Conservation (phyloP, 1,140 invertebrate genomes). For the Euura saliciscinereae region DNA sequence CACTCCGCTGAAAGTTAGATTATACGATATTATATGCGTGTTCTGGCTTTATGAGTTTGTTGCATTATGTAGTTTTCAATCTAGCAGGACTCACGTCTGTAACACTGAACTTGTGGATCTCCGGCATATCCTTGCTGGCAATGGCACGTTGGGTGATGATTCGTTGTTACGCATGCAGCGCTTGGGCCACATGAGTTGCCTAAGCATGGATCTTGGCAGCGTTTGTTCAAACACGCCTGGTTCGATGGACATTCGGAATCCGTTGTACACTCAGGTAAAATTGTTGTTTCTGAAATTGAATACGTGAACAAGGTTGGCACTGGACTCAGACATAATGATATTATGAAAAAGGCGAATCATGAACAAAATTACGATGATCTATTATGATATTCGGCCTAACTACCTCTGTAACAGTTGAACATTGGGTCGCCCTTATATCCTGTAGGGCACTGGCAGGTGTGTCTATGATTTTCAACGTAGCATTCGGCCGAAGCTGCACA, state of each 20-base stretch:
- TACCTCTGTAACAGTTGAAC: slow-evolving; percentile 77
- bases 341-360: background rate
- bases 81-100: slow-evolving; percentile 74
- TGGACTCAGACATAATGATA: too few relatives aligned
- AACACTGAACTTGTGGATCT: slow-evolving; percentile 84
- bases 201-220: slow-evolving; percentile 82
- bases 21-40: slow-evolving; percentile 12
- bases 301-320: background rate
- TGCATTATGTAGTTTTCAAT: background rate
- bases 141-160: slow-evolving; percentile 78
- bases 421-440: slow-evolving; percentile 81
- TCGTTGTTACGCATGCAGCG: slow-evolving; percentile 75
- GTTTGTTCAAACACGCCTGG: slow-evolving; percentile 77
- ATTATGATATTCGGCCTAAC: slow-evolving; percentile 18
- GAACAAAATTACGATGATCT: background rate
- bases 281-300: slow-evolving; percentile 52
- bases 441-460: slow-evolving; percentile 76
- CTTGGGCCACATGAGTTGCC: slow-evolving; percentile 79
- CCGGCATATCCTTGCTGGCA: slow-evolving; percentile 86
- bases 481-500: slow-evolving; percentile 84
- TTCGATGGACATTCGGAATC: slow-evolving; percentile 77
- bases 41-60: background rate
- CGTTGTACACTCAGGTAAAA: slow-evolving; percentile 69
- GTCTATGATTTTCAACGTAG: slow-evolving; percentile 74
- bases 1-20: slow-evolving; percentile 74